A percentile compares a stretch with the other conserved stretches of the same genome.
Conservation (phyloP, 2,888 invertebrate species). For the Geotrupes spiniger region DNA sequence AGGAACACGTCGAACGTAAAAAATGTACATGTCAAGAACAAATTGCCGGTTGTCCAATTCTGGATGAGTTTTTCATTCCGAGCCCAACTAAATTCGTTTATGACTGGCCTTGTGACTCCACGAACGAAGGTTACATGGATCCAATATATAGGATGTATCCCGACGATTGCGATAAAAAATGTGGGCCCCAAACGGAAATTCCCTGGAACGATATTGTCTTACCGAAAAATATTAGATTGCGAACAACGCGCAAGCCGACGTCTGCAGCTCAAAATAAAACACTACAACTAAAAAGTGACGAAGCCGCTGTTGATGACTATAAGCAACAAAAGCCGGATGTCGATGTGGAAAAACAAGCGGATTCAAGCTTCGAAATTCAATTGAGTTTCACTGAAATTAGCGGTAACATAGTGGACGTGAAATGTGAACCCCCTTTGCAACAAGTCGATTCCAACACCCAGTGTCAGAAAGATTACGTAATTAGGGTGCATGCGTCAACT, state of each 20-base stretch:
- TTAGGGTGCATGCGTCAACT: too few relatives aligned
- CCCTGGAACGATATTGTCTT: slow-evolving; percentile 29
- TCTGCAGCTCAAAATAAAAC: too few relatives aligned
- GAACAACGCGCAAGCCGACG: slow-evolving; percentile 10
- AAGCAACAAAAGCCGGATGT: neutral
- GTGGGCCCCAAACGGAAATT: slow-evolving; percentile 26
- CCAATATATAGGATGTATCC: slow-evolving; percentile 21
- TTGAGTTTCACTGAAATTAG: slow-evolving; percentile 15
- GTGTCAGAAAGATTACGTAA: too few relatives aligned
- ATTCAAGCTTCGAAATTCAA: slow-evolving; percentile 12
- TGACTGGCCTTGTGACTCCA: slow-evolving; percentile 5
- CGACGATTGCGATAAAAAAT: slow-evolving; percentile 16
- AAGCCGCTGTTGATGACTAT: neutral
- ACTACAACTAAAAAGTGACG: too few relatives aligned
- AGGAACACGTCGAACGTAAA: too few relatives aligned
- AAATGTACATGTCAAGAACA: too few relatives aligned
- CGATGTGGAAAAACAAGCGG: neutral
- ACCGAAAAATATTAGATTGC: slow-evolving; percentile 21
- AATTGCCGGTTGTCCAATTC: too few relatives aligned
- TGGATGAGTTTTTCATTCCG: neutral
- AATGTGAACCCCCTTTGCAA: slow-evolving; percentile 9
- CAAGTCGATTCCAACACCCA: neutral
- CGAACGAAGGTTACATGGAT: slow-evolving; percentile 26
- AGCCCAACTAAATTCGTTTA: slow-evolving; percentile 9
- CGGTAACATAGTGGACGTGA: slow-evolving; percentile 14